Base-by-base conservation (phyloP, 2,888 invertebrate species). In the Lobophora halterata region DNA sequence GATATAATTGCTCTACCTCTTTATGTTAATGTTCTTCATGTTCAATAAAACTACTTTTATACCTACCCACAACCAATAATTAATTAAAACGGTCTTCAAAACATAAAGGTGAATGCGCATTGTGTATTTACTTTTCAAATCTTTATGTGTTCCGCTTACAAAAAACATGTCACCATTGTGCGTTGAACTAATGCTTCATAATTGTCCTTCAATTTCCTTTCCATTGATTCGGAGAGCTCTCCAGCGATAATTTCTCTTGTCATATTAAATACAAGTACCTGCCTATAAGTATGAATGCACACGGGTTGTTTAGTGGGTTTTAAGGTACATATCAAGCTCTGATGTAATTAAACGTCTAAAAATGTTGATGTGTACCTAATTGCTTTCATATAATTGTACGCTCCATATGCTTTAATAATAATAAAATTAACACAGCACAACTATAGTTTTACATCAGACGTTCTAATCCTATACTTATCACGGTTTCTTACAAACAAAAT, bases 181-280 rank as follows among this genome's bases (percentile, higher is more conserved):
- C 64, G 63, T 54, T 54, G 55, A 59, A 65, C 69, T 71, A 77
- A 74, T 77, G 70, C 73, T 62, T 78, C 73, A 74, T 79, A 80
- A 79, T 79, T 79, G 79, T 79, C 67, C 71, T 74, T 66, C 74
- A 74, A 78, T 81, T 83, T 83, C 77, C 81, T 82, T 72, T 75
- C 68, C 71, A 79, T 80, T 82, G 71, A 75, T 58, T 46, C 46
- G 20, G 37, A 41, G 55, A 52, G 57, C 41, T 50, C 52, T 66
- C 70, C 65, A 72, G 65, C 66, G 69, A 77, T 76, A 74, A 77
- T 76, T 75, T 76, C 70, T 71, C 71, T 71, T 71, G 70, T 76
- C 71, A 75, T 71, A 73, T 70, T 72, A 69, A 63, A 53, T 55
- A 65, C 64, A 62, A 64, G 64, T 65, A 61, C 59, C 58, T 63